These are phyloP conservation scores for Drosophila atripex DNA, from an alignment of 2,888 invertebrate genomes.

Conservation along the genomic window DNA sequence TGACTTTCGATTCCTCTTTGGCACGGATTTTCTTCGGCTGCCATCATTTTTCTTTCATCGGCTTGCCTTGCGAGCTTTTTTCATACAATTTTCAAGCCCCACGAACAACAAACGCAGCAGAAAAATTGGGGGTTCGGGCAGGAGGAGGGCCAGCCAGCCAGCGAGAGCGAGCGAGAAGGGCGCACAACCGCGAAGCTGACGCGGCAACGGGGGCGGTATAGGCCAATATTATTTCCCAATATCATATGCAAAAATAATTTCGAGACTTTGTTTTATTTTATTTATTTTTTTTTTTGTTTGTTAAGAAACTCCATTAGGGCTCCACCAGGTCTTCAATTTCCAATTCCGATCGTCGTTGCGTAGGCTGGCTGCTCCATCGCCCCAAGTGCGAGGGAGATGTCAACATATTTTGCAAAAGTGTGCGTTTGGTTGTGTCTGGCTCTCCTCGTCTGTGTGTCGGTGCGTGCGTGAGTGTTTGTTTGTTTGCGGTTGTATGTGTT, in stretches of 20 bases:
- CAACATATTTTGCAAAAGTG: conserved; percentile 13
- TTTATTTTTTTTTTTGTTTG: neutral
- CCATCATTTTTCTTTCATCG: conserved; percentile 39
- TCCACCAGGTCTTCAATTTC: conserved; percentile 9
- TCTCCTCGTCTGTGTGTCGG: conserved; percentile 22
- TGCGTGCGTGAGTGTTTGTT: conserved; percentile 18
- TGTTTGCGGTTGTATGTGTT: conserved; percentile 20
- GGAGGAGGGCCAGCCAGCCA: conserved; percentile 1
- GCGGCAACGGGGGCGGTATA: neutral
- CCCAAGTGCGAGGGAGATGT: conserved; percentile 26
- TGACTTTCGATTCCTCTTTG: conserved; percentile 45
- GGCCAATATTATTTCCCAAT: conserved; percentile 2
- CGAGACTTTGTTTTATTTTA: neutral
- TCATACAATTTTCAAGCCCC: conserved; percentile 20
- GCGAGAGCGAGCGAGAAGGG: neutral
- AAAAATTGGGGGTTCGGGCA: conserved; percentile 11
- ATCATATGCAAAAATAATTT: conserved; percentile 5
- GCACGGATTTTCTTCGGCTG: conserved; percentile 36
- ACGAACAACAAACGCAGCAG: conserved; percentile 33
- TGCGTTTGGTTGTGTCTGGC: conserved; percentile 25
- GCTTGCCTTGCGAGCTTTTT: conserved; percentile 21
- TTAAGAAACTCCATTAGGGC: neutral
- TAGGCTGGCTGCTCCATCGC: conserved; percentile 26
- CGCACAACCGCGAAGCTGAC: neutral
- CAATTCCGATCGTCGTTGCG: conserved; percentile 36